phyloP scores from a whole-genome alignment of 2,888 invertebrate species.

The Rutpela maculata region DNA sequence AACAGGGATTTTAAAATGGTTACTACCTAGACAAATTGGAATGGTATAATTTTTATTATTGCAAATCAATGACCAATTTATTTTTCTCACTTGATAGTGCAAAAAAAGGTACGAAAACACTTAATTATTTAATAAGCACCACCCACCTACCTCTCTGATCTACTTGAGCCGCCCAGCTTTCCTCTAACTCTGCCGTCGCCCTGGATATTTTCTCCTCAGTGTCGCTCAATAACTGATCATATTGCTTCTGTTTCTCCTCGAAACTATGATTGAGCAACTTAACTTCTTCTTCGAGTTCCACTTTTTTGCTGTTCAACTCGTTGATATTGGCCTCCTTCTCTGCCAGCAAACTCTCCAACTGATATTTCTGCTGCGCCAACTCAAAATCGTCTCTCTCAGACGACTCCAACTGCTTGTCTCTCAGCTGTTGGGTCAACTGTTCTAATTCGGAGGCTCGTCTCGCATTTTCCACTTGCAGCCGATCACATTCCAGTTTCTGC shows the following conservation, averaged over 20 bases:
- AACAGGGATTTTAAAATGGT: neutral
- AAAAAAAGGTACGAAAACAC: constrained; percentile 9
- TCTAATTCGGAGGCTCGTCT: constrained; percentile 2
- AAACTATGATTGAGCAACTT: constrained; percentile 46
- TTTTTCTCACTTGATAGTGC: too few relatives aligned
- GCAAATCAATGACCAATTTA: too few relatives aligned
- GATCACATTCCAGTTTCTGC: constrained; percentile 9
- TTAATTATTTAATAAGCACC: neutral
- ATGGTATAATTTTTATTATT: too few relatives aligned
- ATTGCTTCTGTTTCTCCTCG: constrained; percentile 47
- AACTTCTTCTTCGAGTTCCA: constrained; percentile 50
- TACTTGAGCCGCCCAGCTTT: constrained; percentile 75
- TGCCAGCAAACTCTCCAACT: constrained; percentile 38
- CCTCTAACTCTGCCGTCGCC: constrained; percentile 53
- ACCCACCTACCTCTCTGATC: constrained; percentile 74
- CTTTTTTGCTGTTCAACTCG: constrained; percentile 49
- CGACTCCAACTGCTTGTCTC: constrained; percentile 9
- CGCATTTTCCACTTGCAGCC: neutral
- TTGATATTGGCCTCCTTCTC: constrained; percentile 49
- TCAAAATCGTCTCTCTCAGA: constrained; percentile 29
- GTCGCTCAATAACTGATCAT: constrained; percentile 61
- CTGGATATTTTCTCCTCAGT: constrained; percentile 63
- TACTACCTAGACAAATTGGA: too few relatives aligned
- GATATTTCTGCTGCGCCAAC: constrained; percentile 39
- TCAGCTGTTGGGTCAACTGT: constrained; percentile 21